Evolutionary conservation across 1,140 invertebrate genomes (phyloP).

Genomic region (Drosophila tropicalis): DNA sequence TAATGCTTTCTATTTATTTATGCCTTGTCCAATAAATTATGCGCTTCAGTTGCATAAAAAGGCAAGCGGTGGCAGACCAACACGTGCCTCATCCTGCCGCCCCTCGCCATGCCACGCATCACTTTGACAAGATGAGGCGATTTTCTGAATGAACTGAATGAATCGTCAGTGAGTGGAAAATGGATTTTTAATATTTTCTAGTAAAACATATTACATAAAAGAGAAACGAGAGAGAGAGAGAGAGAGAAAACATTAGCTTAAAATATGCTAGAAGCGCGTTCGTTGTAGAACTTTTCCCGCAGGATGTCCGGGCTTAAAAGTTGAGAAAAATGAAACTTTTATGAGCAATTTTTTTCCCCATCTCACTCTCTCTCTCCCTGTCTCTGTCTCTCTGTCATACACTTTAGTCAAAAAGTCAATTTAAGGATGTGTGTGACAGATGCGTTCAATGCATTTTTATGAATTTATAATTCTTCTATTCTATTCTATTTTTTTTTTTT

Average conservation of each 20-base stretch:
- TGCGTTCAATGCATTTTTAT: no score
- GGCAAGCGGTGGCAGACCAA: constrained; percentile 48
- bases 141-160: constrained; percentile 80
- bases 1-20: constrained; percentile 72
- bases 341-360: constrained; percentile 56
- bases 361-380: not conserved
- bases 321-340: constrained; percentile 83
- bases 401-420: not conserved
- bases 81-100: constrained; percentile 57
- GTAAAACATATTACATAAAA: constrained; percentile 45
- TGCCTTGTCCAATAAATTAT: constrained; percentile 80
- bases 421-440: no score
- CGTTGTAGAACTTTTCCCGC: constrained; percentile 62
- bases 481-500: constrained; percentile 13
- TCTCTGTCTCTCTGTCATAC: not conserved
- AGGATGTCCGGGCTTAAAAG: constrained; percentile 82
- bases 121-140: constrained; percentile 35
- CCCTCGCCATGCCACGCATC: not conserved
- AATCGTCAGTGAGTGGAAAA: constrained; percentile 82
- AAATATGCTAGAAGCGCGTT: constrained; percentile 63
- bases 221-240: constrained; percentile 29
- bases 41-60: constrained; percentile 77
- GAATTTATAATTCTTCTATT: not conserved
- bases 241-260: constrained; percentile 51
- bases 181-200: constrained; percentile 79